Evolutionary conservation across 2,797 vertebrate genomes (phyloP).

Genomic region (Melanotaenia pygmaea): DNA sequence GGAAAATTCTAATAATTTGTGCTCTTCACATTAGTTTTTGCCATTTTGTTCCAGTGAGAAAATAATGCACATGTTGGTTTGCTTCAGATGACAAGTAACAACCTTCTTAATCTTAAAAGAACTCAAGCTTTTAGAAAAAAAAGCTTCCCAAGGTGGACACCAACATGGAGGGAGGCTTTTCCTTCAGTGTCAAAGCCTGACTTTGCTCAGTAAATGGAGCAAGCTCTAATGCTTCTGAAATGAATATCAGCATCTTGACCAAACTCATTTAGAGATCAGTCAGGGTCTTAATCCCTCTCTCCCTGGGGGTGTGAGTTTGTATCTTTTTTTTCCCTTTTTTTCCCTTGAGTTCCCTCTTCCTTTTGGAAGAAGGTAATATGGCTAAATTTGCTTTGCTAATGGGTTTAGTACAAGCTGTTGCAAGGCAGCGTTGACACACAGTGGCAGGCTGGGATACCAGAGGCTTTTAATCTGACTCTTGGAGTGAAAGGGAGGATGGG

Average conservation of each 20-base stretch:
- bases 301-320: constrained; percentile 77
- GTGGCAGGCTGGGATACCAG: constrained; percentile 58
- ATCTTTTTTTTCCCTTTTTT: constrained; percentile 51
- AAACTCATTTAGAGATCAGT: constrained; percentile 89
- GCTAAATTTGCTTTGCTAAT: constrained; percentile 87
- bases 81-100: constrained; percentile 3
- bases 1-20: background rate
- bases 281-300: constrained; percentile 79
- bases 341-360: constrained; percentile 65
- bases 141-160: constrained; percentile 64
- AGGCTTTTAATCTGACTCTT: constrained; percentile 77
- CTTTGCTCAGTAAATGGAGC: constrained; percentile 81
- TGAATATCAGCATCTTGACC: constrained; percentile 85
- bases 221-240: constrained; percentile 84
- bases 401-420: constrained; percentile 88
- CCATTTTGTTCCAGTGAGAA: background rate
- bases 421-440: constrained; percentile 75
- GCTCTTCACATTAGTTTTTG: background rate
- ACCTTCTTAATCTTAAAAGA: constrained; percentile 29
- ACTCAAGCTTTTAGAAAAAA: constrained; percentile 38
- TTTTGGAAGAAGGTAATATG: constrained; percentile 83
- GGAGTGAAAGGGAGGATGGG: constrained; percentile 68
- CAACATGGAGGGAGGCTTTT: constrained; percentile 32
- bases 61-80: too few species aligned
- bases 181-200: constrained; percentile 69